These are phyloP conservation scores for Vanessa tameamea DNA, from an alignment of 1,140 invertebrate genomes.

Conservation along the genomic window DNA sequence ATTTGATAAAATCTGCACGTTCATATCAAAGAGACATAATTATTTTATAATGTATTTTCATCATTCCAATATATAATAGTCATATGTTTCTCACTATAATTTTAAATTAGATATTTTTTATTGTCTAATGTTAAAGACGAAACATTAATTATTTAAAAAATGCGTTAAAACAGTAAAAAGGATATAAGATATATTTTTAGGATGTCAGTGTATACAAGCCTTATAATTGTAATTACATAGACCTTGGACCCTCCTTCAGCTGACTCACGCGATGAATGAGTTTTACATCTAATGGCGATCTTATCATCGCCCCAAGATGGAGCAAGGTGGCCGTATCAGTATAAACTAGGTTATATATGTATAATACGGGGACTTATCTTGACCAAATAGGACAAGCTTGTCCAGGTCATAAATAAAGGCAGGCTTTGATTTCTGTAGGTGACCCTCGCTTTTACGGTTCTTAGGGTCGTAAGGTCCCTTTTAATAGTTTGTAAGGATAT, in stretches of 20 bases:
- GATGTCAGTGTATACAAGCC: conserved; percentile 46
- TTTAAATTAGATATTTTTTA: background rate
- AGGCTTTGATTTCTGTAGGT: conserved; percentile 76
- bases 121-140: background rate
- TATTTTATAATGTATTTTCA: no score
- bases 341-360: conserved; percentile 65
- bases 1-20: no score
- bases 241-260: conserved; percentile 49
- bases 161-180: conserved; percentile 14
- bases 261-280: conserved; percentile 73
- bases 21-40: no score
- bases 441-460: conserved; percentile 61
- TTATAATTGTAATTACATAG: conserved; percentile 66
- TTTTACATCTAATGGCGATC: conserved; percentile 74
- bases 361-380: conserved; percentile 68
- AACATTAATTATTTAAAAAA: no score
- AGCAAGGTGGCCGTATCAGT: conserved; percentile 69
- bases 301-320: conserved; percentile 68
- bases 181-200: conserved; percentile 53
- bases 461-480: conserved; percentile 62
- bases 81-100: no score
- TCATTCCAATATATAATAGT: background rate
- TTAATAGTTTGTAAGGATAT: conserved; percentile 72
- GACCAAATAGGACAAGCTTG: conserved; percentile 58
- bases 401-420: conserved; percentile 76